Base-by-base conservation (phyloP, 1,140 invertebrate species). In the Hyphantria cunea region DNA sequence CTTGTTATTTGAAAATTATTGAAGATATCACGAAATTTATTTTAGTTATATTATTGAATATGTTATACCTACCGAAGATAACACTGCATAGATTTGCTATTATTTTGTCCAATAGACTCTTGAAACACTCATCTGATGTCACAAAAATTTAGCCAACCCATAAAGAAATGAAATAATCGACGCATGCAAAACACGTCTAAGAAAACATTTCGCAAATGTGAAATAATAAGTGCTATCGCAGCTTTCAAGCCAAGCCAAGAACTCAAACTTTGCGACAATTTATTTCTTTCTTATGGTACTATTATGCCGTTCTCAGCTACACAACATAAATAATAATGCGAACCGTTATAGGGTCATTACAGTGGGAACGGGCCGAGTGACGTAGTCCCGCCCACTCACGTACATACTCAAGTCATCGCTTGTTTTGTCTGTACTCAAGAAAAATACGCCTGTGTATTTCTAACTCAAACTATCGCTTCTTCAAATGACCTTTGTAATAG, bases 301-400 rank as follows among this genome's bases (percentile, higher is more conserved):
- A 87, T 89, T 87, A 89, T 85, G 78, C 84, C 76, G 78, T 84
- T 85, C 80, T 78, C 84, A 84, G 78, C 82, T 81, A 89, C 83
- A 89, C 84, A 89, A 87, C 80, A 89, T 87, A 89, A 87, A 89
- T 89, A 89, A 89, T 87, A 89, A 87, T 84, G 83, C 76, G 74
- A 77, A 55, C 78, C 75, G 82, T 89, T 87, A 87, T 86, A 86
- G 79, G 77, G 78, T 85, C 86, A 85, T 89, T 87, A 87, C 80
- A 74, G 78, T 73, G 66, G 63, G 73, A 84, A 73, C 78, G 78
- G 72, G 74, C 75, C 66, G 63, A 76, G 76, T 82, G 82, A 86
- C 82, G 55, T 34, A 45, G 34, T 42, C 45, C 17, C 45, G 55
- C 55, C 55, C 45, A 74, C 75, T 70, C 76, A 78, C 76, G 76